Percentiles rank a stretch among this genome's conserved stretches.
Conservation (phyloP, 2,888 invertebrate genomes). For the Rhingia campestris region DNA sequence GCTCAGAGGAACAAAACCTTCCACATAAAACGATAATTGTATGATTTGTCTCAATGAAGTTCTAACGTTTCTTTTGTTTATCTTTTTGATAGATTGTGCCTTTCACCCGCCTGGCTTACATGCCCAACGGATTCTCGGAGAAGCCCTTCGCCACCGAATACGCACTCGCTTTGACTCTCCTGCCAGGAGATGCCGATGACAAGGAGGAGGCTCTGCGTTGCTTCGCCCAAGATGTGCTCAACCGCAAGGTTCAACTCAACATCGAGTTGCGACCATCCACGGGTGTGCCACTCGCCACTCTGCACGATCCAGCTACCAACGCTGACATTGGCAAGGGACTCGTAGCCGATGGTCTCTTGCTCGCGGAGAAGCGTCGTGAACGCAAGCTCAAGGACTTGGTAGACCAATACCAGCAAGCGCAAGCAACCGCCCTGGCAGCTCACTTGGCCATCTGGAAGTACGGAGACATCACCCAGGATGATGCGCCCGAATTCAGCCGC, state of each 20-base stretch:
- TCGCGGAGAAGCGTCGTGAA: conserved; percentile 92
- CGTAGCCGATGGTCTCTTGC: conserved; percentile 92
- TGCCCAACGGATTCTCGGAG: conserved; percentile 91
- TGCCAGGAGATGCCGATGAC: conserved; percentile 95
- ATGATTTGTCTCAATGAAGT: not conserved
- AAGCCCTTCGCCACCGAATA: conserved; percentile 94
- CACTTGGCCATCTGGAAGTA: conserved; percentile 98
- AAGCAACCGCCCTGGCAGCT: conserved; percentile 92
- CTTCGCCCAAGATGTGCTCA: conserved; percentile 86
- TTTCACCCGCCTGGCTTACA: conserved; percentile 89
- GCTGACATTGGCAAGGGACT: conserved; percentile 88
- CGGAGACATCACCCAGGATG: conserved; percentile 91
- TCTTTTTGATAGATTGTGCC: conserved; percentile 84
- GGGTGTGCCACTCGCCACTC: conserved; percentile 80
- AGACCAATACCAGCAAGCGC: conserved; percentile 92
- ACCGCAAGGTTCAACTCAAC: conserved; percentile 91
- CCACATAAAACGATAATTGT: not conserved
- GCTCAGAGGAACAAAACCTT: conserved; percentile 36
- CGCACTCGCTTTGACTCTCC: conserved; percentile 90
- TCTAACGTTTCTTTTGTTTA: conserved; percentile 17
- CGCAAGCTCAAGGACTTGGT: conserved; percentile 90
- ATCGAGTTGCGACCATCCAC: conserved; percentile 87
- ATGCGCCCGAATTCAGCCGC: conserved; percentile 82
- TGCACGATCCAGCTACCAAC: conserved; percentile 81
- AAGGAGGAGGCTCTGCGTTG: conserved; percentile 88